A percentile compares a stretch with the other conserved stretches of the same genome.
phyloP scores from a whole-genome alignment of 1,140 invertebrate species.

The Penaeus chinensis region DNA sequence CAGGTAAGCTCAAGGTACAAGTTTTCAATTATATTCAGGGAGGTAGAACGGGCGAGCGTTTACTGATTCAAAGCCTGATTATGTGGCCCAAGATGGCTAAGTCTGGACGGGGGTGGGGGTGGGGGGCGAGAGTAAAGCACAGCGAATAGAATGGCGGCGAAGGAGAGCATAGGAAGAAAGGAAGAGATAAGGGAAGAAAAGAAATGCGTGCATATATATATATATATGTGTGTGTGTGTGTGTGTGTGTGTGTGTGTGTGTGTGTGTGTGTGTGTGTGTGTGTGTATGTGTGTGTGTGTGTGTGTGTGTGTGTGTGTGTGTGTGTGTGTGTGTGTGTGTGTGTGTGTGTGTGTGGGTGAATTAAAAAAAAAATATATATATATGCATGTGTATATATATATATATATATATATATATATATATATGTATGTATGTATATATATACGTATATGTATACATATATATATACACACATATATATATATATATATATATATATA shows the following conservation, averaged over 20 bases:
- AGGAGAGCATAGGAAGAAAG: neutral
- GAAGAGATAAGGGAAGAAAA: neutral
- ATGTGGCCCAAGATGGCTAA: no score
- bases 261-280: constrained; percentile 13
- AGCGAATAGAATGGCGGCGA: neutral
- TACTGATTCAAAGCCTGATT: no score
- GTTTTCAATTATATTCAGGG: no score
- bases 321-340: neutral
- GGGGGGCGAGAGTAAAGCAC: neutral
- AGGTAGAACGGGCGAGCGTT: no score
- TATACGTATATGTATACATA: neutral
- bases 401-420: neutral
- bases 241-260: neutral
- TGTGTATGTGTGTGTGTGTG: constrained; percentile 5
- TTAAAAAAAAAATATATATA: neutral
- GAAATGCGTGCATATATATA: neutral
- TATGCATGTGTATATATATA: constrained; percentile 4
- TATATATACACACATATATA: constrained; percentile 16
- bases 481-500: constrained; percentile 13
- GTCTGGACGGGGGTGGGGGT: neutral
- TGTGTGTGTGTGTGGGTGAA: no score
- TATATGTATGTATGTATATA: constrained; percentile 16
- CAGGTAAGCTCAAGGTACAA: no score
- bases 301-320: no score
- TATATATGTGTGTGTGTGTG: neutral